A percentile compares a stretch with the other conserved stretches of the same genome.
Evolutionary conservation across 2,888 invertebrate genomes (phyloP).

Genomic region (Cephus nigrinus): DNA sequence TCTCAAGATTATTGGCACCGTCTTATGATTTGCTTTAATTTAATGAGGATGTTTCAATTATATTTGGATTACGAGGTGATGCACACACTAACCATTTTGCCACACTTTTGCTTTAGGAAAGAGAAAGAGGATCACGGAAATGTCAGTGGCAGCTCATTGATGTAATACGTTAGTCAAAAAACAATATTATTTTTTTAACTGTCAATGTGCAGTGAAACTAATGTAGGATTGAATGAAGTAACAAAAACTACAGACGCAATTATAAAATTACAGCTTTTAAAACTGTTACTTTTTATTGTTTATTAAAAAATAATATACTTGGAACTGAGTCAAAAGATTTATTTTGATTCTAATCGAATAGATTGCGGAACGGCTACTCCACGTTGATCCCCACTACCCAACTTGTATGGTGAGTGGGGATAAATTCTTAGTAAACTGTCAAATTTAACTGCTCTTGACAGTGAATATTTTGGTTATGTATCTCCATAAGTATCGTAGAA

Average conservation of each 20-base stretch:
- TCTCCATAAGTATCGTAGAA: neutral
- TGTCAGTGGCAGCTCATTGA: neutral
- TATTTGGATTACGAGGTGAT: constrained; percentile 41
- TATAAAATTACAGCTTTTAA: neutral
- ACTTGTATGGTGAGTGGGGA: neutral
- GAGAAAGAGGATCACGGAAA: constrained; percentile 22
- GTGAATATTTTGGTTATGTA: constrained; percentile 1
- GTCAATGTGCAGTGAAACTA: neutral
- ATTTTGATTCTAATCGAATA: neutral
- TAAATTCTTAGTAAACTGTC: neutral
- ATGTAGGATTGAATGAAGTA: neutral
- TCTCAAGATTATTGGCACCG: constrained; percentile 10
- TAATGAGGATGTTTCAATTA: constrained; percentile 39
- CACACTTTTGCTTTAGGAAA: constrained; percentile 34
- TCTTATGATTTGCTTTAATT: constrained; percentile 11
- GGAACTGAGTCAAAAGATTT: neutral
- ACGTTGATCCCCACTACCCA: neutral
- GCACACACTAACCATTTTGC: constrained; percentile 50
- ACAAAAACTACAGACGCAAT: neutral
- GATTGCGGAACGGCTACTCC: neutral
- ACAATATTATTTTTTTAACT: neutral
- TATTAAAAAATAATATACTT: neutral
- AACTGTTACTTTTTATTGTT: neutral
- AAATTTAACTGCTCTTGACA: neutral
- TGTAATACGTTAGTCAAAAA: neutral